These are phyloP conservation scores for Stenopsyche tienmushanensis DNA, from an alignment of 1,140 invertebrate species.

Conservation along the genomic window DNA sequence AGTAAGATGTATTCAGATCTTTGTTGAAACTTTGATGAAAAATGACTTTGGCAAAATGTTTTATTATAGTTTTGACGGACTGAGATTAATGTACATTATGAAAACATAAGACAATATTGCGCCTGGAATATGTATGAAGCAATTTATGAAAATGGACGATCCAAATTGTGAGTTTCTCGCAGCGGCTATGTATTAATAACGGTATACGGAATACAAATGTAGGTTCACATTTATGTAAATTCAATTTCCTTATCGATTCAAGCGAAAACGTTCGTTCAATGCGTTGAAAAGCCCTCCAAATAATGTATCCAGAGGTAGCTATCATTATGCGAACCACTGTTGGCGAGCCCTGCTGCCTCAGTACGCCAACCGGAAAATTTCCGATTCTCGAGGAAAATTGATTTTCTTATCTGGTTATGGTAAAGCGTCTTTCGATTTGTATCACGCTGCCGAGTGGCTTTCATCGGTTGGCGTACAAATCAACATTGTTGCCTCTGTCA, in stretches of 20 bases:
- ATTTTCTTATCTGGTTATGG: slow-evolving; percentile 30
- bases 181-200: too few species aligned
- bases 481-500: neutral
- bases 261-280: too few species aligned
- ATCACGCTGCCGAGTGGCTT: neutral
- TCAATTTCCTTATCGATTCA: neutral
- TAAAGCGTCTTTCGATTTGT: slow-evolving; percentile 16
- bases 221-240: neutral
- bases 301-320: slow-evolving; percentile 1
- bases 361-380: slow-evolving; percentile 14
- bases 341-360: neutral
- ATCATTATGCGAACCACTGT: neutral
- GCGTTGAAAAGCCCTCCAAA: neutral
- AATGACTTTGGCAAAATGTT: too few species aligned
- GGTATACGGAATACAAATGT: too few species aligned
- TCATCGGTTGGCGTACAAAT: neutral
- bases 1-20: too few species aligned
- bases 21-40: too few species aligned
- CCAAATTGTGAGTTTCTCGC: too few species aligned
- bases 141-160: too few species aligned
- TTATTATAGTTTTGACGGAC: too few species aligned
- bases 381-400: slow-evolving; percentile 20
- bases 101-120: too few species aligned
- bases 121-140: too few species aligned
- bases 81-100: too few species aligned